Evolutionary conservation across 2,888 invertebrate species (phyloP).

Genomic region (Volucella bombylans): DNA sequence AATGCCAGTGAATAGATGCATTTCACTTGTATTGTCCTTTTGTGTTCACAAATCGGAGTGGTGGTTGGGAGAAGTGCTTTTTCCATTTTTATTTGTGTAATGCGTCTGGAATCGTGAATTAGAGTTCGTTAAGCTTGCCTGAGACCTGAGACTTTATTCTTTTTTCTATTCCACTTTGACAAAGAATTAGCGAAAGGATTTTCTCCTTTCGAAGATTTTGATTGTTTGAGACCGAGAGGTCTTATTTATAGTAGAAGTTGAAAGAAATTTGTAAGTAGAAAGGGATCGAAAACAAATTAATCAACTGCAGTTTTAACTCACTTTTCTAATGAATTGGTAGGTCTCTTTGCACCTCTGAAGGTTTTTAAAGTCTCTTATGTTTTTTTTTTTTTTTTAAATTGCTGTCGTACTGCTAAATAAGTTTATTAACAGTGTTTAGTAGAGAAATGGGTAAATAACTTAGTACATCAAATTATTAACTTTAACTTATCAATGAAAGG

Average conservation of each 20-base stretch:
- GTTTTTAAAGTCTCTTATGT: too few relatives aligned
- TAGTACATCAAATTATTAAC: too few relatives aligned
- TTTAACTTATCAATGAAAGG: too few relatives aligned
- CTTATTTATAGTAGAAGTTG: conserved; percentile 3
- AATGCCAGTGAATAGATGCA: conserved; percentile 44
- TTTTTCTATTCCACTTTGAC: conserved; percentile 31
- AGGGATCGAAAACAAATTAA: conserved; percentile 4
- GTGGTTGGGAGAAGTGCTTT: neutral
- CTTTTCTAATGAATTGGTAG: too few relatives aligned
- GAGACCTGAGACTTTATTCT: conserved; percentile 25
- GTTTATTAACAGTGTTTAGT: too few relatives aligned
- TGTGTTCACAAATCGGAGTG: neutral
- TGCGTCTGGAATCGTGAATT: conserved; percentile 47
- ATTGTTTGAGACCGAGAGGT: conserved; percentile 40
- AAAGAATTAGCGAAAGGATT: conserved; percentile 52
- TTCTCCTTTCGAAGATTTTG: conserved; percentile 36
- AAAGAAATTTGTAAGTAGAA: conserved; percentile 16
- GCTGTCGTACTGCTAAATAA: too few relatives aligned
- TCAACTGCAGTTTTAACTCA: conserved; percentile 1
- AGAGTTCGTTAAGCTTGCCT: conserved; percentile 56
- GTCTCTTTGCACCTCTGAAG: too few relatives aligned
- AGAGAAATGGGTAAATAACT: too few relatives aligned
- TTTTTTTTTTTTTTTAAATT: too few relatives aligned
- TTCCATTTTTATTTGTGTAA: conserved; percentile 4
- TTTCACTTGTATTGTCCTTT: conserved; percentile 35